These are phyloP conservation scores for Ovis canadensis DNA, from an alignment of 2,113 vertebrate species.

Conservation along the genomic window DNA sequence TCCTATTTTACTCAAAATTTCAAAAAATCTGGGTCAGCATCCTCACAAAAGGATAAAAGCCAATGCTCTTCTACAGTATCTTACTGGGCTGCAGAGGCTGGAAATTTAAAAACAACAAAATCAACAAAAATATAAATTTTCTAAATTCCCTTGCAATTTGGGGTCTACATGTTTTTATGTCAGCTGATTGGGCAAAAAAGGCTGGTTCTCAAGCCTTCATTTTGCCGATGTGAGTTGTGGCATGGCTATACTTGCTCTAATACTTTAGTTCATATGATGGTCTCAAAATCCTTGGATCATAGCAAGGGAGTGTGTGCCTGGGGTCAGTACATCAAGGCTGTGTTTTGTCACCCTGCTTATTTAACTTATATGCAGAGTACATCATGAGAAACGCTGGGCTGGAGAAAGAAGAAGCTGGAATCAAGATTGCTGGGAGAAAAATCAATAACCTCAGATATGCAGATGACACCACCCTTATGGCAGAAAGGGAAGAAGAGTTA, in stretches of 20 bases:
- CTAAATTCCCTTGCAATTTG: neutral
- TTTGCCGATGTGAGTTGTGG: neutral
- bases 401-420: no score
- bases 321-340: no score
- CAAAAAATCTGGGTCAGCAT: neutral
- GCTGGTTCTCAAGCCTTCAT: neutral
- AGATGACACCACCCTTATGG: no score
- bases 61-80: accelerated
- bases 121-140: neutral
- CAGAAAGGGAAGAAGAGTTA: no score
- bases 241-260: neutral
- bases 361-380: no score
- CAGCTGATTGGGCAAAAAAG: accelerated
- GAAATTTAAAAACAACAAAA: neutral
- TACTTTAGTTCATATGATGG: accelerated
- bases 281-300: neutral
- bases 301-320: neutral
- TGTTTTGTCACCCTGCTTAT: no score
- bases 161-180: neutral
- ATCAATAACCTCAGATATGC: no score
- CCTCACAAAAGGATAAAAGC: neutral
- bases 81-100: neutral
- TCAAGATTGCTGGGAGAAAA: no score
- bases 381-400: no score
- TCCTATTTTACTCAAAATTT: neutral